Evolutionary conservation across 1,140 invertebrate species (phyloP).

Genomic region (Chrysopa pallens): DNA sequence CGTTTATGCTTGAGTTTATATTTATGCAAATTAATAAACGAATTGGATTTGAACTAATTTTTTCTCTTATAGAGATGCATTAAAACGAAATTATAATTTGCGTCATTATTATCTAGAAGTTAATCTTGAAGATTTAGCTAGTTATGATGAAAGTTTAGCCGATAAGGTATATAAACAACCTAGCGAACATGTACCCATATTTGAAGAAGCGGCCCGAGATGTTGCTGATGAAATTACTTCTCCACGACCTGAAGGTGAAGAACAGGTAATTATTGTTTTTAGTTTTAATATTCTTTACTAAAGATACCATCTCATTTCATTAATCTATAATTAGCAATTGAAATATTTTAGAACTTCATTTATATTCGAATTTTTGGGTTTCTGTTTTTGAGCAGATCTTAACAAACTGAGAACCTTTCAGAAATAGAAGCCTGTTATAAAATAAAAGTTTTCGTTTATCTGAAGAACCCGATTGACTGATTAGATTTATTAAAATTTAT

Average conservation of each 20-base stretch:
- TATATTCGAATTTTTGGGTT: too few relatives aligned
- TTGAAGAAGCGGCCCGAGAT: constrained; percentile 95
- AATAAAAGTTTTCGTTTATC: too few relatives aligned
- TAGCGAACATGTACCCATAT: constrained; percentile 79
- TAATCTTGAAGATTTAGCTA: constrained; percentile 83
- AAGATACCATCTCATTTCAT: too few relatives aligned
- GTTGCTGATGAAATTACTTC: constrained; percentile 93
- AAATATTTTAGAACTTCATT: too few relatives aligned
- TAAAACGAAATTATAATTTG: constrained; percentile 89
- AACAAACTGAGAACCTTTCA: too few relatives aligned
- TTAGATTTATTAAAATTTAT: too few relatives aligned
- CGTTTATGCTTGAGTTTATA: not conserved
- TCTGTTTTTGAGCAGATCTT: too few relatives aligned
- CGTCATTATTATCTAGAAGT: constrained; percentile 83
- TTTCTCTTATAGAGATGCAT: constrained; percentile 53
- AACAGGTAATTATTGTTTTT: constrained; percentile 28
- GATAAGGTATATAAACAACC: constrained; percentile 88
- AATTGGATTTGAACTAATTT: not conserved
- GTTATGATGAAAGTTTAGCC: constrained; percentile 86
- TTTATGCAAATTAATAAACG: not conserved
- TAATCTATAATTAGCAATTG: too few relatives aligned
- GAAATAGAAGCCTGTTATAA: too few relatives aligned
- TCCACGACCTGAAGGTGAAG: constrained; percentile 76
- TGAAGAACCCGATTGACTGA: too few relatives aligned
- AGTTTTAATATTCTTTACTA: too few relatives aligned